Percentiles rank a stretch among this genome's conserved stretches.
phyloP scores from a whole-genome alignment of 2,888 invertebrate species.

The Leucoma salicis region DNA sequence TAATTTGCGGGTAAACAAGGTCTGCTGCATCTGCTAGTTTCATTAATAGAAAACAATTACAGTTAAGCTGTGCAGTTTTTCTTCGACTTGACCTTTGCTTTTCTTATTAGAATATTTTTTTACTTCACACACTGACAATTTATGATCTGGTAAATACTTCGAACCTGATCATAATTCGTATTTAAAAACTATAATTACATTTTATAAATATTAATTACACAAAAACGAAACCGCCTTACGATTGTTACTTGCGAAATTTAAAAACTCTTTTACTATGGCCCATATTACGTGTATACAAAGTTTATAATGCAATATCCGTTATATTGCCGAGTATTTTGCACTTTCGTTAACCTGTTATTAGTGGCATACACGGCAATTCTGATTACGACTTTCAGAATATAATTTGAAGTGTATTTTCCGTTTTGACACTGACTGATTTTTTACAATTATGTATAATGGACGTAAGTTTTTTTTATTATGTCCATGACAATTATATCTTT shows the following conservation, averaged over 20 bases:
- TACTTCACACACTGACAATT: no score
- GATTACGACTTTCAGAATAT: slow-evolving; percentile 13
- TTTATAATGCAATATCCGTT: slow-evolving; percentile 6
- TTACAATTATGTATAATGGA: slow-evolving; percentile 17
- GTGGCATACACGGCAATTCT: slow-evolving; percentile 10
- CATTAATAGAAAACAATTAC: no score
- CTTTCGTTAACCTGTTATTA: slow-evolving; percentile 16
- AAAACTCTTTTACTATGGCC: not conserved
- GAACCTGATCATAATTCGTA: no score
- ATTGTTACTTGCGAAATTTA: slow-evolving; percentile 8
- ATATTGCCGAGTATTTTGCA: slow-evolving; percentile 12
- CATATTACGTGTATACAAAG: slow-evolving; percentile 13
- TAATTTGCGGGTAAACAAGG: no score
- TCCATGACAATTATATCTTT: not conserved
- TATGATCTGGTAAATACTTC: no score
- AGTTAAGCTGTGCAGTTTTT: no score
- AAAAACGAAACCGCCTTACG: not conserved
- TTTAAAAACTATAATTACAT: slow-evolving; percentile 8
- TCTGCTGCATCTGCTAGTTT: no score
- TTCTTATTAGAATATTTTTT: no score
- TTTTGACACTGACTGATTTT: slow-evolving; percentile 11
- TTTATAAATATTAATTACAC: slow-evolving; percentile 6
- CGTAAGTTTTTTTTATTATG: no score
- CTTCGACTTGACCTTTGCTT: no score
- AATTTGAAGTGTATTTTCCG: slow-evolving; percentile 9